Base-by-base conservation (phyloP, 2,888 invertebrate genomes). In the Phrixothrix hirtus region DNA sequence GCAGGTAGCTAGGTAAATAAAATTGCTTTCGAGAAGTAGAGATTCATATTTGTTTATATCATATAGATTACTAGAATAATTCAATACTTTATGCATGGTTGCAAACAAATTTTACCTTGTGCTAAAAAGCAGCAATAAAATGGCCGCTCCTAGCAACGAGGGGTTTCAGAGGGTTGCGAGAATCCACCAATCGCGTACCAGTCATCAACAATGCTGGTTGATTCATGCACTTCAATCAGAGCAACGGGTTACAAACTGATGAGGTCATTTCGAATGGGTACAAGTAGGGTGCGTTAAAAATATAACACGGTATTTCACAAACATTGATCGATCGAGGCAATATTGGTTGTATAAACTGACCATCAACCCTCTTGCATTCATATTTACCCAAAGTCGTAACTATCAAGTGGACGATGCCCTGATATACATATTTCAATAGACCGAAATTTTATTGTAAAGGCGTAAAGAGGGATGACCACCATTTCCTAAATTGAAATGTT, bases 151-250 rank as follows among this genome's bases (percentile, higher is more conserved):
- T 36, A n/a, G 32, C 32, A 35, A 31, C 57, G 57, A 54, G 56
- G 39, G 60, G 58, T 55, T 59, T 55, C 64, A 63, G 50, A 55
- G 56, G 59, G 61, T 52, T 50, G 52, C 31, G 11, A 47, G 36
- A 45, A 37, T 50, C 58, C 55, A 59, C 70, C 71, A 72, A 72
- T 70, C 58, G 58, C 55, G 59, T 58, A 44, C 38, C 35, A 31
- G 60, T 62, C 62, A 62, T 65, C 61, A 59, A 68, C 67, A 68
- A 64, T 66, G 66, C 59, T 63, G 65, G 67, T 68, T 69, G 68
- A 69, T 71, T 70, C 69, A 67, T 66, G 63, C 64, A 68, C 68
- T 69, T 70, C 71, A 71, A 71, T 71, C 69, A 67, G 66, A 55
- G 57, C 62, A 51, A 66, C 68, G 66, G 70, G 71, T 68, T 67